These are phyloP conservation scores for Chaunax sp. DNA, from an alignment of 2,797 vertebrate species.

Conservation along the genomic window DNA sequence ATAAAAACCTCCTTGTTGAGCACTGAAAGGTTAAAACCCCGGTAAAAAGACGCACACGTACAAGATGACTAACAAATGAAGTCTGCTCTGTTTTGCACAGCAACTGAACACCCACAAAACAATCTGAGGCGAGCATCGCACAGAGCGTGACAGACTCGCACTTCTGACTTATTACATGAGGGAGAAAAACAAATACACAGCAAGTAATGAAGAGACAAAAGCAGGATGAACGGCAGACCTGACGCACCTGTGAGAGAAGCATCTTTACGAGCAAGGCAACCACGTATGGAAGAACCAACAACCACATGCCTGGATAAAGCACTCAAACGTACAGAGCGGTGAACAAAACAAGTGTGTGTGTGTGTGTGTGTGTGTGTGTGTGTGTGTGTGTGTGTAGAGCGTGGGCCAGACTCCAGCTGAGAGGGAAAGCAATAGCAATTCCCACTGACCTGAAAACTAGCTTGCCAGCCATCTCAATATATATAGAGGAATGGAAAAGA, in stretches of 20 bases:
- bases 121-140: slow-evolving; percentile 23
- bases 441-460: slow-evolving; percentile 79
- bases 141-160: slow-evolving; percentile 43
- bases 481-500: slow-evolving; percentile 22
- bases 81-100: slow-evolving; percentile 1
- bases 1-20: slow-evolving; percentile 12
- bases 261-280: slow-evolving; percentile 40
- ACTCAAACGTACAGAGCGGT: slow-evolving; percentile 16
- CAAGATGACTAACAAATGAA: slow-evolving; percentile 50
- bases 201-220: slow-evolving; percentile 45
- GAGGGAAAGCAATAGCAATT: slow-evolving; percentile 73
- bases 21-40: background rate
- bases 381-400: slow-evolving; percentile 65
- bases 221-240: slow-evolving; percentile 34
- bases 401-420: slow-evolving; percentile 72
- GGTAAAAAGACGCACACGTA: slow-evolving; percentile 21
- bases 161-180: slow-evolving; percentile 57
- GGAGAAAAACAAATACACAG: slow-evolving; percentile 55
- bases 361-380: slow-evolving; percentile 27
- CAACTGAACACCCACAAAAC: slow-evolving; percentile 43
- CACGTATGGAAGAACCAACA: slow-evolving; percentile 41
- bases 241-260: slow-evolving; percentile 40
- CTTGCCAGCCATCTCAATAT: slow-evolving; percentile 62
- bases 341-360: slow-evolving; percentile 24
- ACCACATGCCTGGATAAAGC: slow-evolving; percentile 37